Evolutionary conservation across 2,113 vertebrate species (phyloP).

Genomic region (Engystomops pustulosus): DNA sequence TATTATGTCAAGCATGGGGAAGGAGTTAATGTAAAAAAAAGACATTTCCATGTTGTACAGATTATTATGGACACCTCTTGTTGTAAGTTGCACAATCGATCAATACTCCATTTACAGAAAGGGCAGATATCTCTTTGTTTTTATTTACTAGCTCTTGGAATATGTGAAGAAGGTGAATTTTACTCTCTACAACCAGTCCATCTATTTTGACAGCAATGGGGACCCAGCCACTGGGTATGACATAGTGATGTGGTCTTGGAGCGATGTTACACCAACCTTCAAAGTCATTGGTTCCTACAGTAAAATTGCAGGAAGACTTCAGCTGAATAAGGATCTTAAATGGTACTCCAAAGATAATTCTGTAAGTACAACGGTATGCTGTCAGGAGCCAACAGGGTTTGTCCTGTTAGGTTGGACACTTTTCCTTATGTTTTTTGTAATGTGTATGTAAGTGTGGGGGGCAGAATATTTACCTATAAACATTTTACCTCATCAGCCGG

Average conservation of each 20-base stretch:
- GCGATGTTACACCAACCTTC: constrained; percentile 47
- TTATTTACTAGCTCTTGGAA: constrained; percentile 67
- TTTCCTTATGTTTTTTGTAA: no score
- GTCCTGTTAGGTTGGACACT: no score
- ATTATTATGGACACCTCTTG: not conserved
- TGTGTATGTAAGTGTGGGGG: no score
- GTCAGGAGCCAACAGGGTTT: not conserved
- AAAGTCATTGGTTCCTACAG: constrained; percentile 72
- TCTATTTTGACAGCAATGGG: constrained; percentile 76
- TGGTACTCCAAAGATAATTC: constrained; percentile 71
- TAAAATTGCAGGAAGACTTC: constrained; percentile 65
- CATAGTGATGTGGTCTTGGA: constrained; percentile 78
- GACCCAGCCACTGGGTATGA: constrained; percentile 72
- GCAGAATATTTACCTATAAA: no score
- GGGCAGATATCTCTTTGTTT: not conserved
- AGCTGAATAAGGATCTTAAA: constrained; percentile 67
- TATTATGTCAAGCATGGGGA: no score
- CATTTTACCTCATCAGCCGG: no score
- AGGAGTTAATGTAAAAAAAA: not conserved
- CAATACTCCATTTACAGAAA: not conserved
- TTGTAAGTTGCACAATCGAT: not conserved
- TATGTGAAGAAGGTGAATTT: constrained; percentile 78
- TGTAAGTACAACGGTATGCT: constrained; percentile 59
- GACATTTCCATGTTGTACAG: not conserved
- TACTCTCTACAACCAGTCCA: constrained; percentile 68